These are phyloP conservation scores for Strigops habroptila DNA, from an alignment of 2,113 vertebrate species.

Conservation along the genomic window DNA sequence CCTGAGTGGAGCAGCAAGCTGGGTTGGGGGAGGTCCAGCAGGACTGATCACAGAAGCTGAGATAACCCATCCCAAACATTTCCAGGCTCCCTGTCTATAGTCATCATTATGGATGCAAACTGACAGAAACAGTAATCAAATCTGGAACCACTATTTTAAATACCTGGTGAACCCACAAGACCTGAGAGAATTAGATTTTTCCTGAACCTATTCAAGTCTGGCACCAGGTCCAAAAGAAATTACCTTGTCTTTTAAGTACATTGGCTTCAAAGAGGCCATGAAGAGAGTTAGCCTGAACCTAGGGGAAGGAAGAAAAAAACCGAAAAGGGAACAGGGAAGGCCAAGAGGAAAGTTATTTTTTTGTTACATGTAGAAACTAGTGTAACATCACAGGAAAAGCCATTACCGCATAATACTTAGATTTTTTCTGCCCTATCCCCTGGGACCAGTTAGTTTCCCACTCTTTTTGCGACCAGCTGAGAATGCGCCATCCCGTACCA, in stretches of 20 bases:
- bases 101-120: neutral
- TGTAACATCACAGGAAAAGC: neutral
- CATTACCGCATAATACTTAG: neutral
- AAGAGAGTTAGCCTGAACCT: neutral
- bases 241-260: neutral
- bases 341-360: neutral
- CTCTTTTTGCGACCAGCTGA: neutral
- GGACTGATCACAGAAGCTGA: neutral
- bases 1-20: rapidly evolving
- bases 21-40: neutral
- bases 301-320: neutral
- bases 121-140: neutral
- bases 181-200: neutral
- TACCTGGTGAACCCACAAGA: neutral
- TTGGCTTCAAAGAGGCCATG: neutral
- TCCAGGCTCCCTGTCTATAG: neutral
- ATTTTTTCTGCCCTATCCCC: neutral
- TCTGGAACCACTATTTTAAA: neutral
- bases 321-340: neutral
- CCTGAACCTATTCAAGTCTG: neutral
- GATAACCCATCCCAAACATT: neutral
- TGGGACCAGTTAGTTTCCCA: neutral
- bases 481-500: neutral
- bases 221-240: neutral
- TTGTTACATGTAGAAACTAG: neutral